phyloP scores from a whole-genome alignment of 2,888 invertebrate species.

The Drosophila setosimentum region DNA sequence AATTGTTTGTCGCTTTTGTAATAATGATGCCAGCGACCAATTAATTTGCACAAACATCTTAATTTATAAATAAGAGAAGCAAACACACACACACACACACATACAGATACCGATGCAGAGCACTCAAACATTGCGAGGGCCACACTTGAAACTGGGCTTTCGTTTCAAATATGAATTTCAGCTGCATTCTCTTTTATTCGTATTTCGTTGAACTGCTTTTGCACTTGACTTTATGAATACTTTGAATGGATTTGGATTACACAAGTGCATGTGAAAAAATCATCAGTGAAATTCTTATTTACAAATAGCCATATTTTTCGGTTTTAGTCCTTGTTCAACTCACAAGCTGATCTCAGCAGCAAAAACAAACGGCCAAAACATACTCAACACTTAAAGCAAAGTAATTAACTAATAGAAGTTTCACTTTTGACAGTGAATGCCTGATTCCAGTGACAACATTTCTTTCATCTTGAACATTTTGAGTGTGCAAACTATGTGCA shows the following conservation, averaged over 20 bases:
- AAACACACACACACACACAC: conserved; percentile 9
- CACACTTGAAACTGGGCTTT: conserved; percentile 11
- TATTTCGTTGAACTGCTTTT: neutral
- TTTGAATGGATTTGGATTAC: neutral
- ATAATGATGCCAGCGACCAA: conserved; percentile 83
- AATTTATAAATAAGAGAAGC: conserved; percentile 68
- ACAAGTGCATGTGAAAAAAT: neutral
- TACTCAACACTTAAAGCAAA: neutral
- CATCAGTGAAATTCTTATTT: neutral
- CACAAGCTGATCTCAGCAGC: neutral
- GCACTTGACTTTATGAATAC: conserved; percentile 9
- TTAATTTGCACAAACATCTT: conserved; percentile 82
- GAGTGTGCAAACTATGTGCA: neutral
- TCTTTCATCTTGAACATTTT: no score
- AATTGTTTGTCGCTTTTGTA: conserved; percentile 82
- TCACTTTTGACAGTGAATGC: no score
- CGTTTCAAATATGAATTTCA: neutral
- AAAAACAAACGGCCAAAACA: neutral
- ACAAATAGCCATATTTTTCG: neutral
- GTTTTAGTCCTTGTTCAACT: neutral
- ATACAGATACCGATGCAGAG: neutral
- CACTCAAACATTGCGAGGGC: conserved; percentile 6
- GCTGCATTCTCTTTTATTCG: neutral
- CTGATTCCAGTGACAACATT: no score
- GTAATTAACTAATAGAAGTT: no score